A percentile compares a stretch with the other conserved stretches of the same genome.
phyloP scores from a whole-genome alignment of 2,113 vertebrate genomes.

The Scopus umbretta region DNA sequence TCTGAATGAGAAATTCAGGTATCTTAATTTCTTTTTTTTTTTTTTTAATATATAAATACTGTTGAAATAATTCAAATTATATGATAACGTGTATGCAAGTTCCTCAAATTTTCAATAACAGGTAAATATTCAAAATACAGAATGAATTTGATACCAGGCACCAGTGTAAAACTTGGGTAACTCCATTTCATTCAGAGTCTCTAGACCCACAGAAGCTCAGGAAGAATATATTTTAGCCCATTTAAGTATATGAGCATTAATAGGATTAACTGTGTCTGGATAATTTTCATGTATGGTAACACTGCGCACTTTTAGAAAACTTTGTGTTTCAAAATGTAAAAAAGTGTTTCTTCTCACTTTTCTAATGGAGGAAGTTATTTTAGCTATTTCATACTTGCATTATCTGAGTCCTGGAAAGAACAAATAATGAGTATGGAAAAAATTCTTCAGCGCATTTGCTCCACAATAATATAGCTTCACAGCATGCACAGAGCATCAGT shows the following conservation, averaged over 20 bases:
- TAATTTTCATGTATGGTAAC: not conserved
- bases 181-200: not conserved
- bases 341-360: not conserved
- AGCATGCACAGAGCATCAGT: not conserved
- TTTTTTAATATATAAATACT: not conserved
- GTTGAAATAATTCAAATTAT: not conserved
- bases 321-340: not conserved
- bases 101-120: not conserved
- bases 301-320: not conserved
- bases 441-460: not conserved
- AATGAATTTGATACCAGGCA: not conserved
- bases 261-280: not conserved
- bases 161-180: not conserved
- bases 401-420: not conserved
- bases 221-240: not conserved
- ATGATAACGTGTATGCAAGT: not conserved
- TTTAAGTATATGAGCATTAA: not conserved
- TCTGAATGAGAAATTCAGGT: not conserved
- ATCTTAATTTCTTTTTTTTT: not conserved
- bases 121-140: not conserved
- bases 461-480: not conserved
- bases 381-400: not conserved
- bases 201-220: not conserved
- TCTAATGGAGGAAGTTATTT: not conserved
- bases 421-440: not conserved